These are phyloP conservation scores for Serripes groenlandicus DNA, from an alignment of 2,888 invertebrate genomes.

Conservation along the genomic window DNA sequence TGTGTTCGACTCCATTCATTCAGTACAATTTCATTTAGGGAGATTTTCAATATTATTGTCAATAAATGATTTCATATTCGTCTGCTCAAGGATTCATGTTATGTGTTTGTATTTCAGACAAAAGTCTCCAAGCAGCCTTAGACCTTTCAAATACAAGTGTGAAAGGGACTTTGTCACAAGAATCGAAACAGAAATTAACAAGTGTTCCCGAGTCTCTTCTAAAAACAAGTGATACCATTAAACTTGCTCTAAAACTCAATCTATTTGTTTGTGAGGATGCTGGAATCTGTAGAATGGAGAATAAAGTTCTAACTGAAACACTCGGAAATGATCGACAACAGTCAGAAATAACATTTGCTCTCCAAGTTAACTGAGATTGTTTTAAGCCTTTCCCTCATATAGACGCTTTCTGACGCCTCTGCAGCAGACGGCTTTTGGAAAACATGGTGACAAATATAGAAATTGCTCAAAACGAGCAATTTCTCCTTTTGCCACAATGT, in stretches of 20 bases:
- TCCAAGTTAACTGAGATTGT: not conserved
- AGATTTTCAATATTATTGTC: too few relatives aligned
- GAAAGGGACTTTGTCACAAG: conserved; percentile 45
- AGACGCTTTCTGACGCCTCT: too few relatives aligned
- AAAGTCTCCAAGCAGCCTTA: conserved; percentile 25
- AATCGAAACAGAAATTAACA: conserved; percentile 43
- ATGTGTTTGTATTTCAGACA: too few relatives aligned
- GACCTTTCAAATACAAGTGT: not conserved
- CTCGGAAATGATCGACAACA: not conserved
- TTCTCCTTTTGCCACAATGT: too few relatives aligned
- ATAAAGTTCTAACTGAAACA: conserved; percentile 5
- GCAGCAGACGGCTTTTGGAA: too few relatives aligned
- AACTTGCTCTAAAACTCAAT: conserved; percentile 39
- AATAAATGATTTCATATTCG: too few relatives aligned
- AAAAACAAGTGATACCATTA: not conserved
- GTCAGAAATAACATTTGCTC: conserved; percentile 13
- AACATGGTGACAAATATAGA: too few relatives aligned
- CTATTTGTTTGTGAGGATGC: conserved; percentile 61
- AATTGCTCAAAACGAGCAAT: too few relatives aligned
- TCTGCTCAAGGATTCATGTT: too few relatives aligned
- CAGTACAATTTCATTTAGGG: too few relatives aligned
- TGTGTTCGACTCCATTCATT: too few relatives aligned
- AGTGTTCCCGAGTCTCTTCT: conserved; percentile 15
- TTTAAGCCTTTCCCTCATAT: too few relatives aligned
- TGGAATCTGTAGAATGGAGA: conserved; percentile 49